Percentiles rank a stretch among this genome's conserved stretches.
These are phyloP conservation scores for Phasianus colchicus DNA, from an alignment of 2,113 vertebrate genomes.

Conservation along the genomic window DNA sequence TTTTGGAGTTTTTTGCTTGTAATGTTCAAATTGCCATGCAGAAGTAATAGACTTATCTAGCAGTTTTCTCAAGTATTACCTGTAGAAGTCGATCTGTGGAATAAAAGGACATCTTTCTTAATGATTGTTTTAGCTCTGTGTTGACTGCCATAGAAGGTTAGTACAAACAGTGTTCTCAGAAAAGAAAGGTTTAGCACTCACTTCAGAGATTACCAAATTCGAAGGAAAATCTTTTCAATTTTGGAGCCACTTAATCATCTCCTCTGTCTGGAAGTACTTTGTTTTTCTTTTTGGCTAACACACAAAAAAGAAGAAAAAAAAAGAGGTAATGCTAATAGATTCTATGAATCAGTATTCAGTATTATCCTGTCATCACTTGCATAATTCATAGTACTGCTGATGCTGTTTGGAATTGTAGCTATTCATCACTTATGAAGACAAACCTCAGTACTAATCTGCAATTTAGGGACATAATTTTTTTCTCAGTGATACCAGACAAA, in stretches of 20 bases:
- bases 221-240: not conserved
- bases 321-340: not conserved
- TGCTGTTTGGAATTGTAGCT: not conserved
- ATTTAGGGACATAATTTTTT: not conserved
- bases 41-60: conserved; percentile 19
- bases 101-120: not conserved
- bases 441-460: not conserved
- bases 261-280: not conserved
- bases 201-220: not conserved
- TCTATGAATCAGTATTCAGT: conserved; percentile 29
- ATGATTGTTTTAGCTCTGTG: not conserved
- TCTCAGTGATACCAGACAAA: not conserved
- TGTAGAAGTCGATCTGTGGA: not conserved
- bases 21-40: conserved; percentile 15
- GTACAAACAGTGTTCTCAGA: not conserved
- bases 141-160: not conserved
- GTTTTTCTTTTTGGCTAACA: conserved; percentile 12
- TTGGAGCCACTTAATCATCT: not conserved
- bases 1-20: conserved; percentile 2
- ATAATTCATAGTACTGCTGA: not conserved
- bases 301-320: not conserved
- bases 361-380: not conserved
- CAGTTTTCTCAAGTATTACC: conserved; percentile 15
- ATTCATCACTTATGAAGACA: not conserved
- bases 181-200: not conserved